Evolutionary conservation across 2,113 vertebrate species (phyloP).

Genomic region (Nymphicus hollandicus): DNA sequence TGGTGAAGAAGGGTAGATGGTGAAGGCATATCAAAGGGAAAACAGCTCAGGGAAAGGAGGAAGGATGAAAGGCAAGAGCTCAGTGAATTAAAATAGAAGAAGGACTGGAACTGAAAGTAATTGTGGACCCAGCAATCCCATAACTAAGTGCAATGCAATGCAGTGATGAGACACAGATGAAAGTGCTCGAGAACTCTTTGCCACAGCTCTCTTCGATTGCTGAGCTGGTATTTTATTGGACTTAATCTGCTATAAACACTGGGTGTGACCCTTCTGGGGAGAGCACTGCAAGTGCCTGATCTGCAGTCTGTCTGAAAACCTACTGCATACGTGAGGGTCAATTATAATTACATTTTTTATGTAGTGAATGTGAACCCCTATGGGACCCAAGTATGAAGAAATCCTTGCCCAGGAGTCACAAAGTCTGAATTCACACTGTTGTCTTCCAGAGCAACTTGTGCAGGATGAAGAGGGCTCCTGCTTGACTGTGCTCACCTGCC

Average conservation of each 20-base stretch:
- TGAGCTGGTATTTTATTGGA: background rate
- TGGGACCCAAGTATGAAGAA: background rate
- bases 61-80: background rate
- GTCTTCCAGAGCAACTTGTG: rapidly evolving
- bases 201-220: background rate
- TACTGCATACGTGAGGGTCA: rapidly evolving
- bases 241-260: background rate
- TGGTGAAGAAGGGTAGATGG: background rate
- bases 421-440: background rate
- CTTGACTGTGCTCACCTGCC: background rate
- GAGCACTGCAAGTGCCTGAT: rapidly evolving
- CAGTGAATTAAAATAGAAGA: background rate
- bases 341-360: background rate
- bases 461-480: background rate
- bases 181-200: background rate
- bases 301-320: background rate
- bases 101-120: background rate
- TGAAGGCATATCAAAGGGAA: background rate
- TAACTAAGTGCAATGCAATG: background rate
- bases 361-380: background rate
- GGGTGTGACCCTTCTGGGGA: background rate
- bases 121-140: background rate
- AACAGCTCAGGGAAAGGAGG: background rate
- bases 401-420: background rate
- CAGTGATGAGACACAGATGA: background rate